phyloP scores from a whole-genome alignment of 2,113 vertebrate genomes.

The Capra hircus region DNA sequence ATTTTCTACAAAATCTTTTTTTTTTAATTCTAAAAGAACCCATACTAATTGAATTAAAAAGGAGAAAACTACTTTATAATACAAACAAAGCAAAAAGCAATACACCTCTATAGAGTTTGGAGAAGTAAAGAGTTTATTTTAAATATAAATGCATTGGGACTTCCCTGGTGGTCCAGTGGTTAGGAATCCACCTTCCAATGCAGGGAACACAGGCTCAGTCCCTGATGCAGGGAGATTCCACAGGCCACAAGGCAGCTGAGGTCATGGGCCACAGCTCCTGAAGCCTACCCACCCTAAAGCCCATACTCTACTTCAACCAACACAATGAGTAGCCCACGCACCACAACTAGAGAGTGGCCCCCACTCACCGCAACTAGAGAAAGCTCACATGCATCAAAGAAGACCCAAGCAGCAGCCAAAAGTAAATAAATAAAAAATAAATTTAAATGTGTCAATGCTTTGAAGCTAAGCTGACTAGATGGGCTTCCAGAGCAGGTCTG shows the following conservation, averaged over 20 bases:
- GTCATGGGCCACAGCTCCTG: not conserved
- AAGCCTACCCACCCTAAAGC: not conserved
- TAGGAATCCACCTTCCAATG: not conserved
- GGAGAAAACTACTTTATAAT: not conserved
- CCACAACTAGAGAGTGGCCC: not conserved
- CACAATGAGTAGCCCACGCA: fast-evolving
- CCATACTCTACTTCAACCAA: not conserved
- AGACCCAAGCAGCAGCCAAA: not conserved
- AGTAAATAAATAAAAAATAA: not conserved
- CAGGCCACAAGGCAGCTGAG: not conserved
- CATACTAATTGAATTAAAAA: not conserved
- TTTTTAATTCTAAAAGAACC: not conserved
- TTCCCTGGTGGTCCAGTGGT: not conserved
- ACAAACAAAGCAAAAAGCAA: not conserved
- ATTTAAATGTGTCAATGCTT: not conserved
- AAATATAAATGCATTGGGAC: not conserved
- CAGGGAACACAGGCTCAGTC: not conserved
- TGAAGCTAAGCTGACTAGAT: not conserved
- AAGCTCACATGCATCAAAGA: not conserved
- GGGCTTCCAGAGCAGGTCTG: not conserved
- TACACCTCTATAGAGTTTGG: not conserved
- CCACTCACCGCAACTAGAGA: not conserved
- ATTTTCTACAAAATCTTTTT: not conserved
- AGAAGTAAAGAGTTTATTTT: not conserved
- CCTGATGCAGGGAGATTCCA: not conserved